Conservation (phyloP, 2,888 invertebrate genomes). For the Ophraella communa region DNA sequence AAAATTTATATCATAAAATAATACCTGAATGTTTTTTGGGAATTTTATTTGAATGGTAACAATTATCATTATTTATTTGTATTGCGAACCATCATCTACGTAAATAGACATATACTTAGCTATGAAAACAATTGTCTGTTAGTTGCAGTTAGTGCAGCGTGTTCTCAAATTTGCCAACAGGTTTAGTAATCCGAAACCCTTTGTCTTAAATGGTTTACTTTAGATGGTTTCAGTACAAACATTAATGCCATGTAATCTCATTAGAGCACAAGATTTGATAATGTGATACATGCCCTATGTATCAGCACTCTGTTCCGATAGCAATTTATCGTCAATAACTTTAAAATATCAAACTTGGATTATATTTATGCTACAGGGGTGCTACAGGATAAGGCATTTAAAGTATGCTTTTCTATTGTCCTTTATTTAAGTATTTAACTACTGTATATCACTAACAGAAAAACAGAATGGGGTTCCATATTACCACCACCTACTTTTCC, state of each 20-base stretch:
- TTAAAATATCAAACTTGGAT: neutral
- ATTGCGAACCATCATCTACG: neutral
- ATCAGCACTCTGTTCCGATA: slow-evolving; percentile 28
- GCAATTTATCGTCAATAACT: slow-evolving; percentile 16
- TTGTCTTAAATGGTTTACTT: slow-evolving; percentile 20
- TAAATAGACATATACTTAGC: neutral
- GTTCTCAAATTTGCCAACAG: slow-evolving; percentile 5
- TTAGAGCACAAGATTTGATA: slow-evolving; percentile 31
- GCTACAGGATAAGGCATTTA: neutral
- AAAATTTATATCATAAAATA: too few relatives aligned
- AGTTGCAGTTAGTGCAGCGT: neutral
- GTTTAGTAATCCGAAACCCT: slow-evolving; percentile 11
- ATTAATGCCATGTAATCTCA: slow-evolving; percentile 23
- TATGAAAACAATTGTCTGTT: neutral
- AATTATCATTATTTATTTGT: neutral
- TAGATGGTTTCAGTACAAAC: slow-evolving; percentile 6
- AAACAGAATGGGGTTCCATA: too few relatives aligned
- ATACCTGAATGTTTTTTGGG: too few relatives aligned
- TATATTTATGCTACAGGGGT: neutral
- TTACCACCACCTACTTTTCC: too few relatives aligned
- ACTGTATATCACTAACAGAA: too few relatives aligned
- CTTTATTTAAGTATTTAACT: too few relatives aligned
- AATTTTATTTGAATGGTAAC: too few relatives aligned
- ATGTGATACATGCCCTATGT: slow-evolving; percentile 32
- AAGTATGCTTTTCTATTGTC: too few relatives aligned